Evolutionary conservation across 2,797 vertebrate genomes (phyloP).

Genomic region (Pogonophryne albipinna): DNA sequence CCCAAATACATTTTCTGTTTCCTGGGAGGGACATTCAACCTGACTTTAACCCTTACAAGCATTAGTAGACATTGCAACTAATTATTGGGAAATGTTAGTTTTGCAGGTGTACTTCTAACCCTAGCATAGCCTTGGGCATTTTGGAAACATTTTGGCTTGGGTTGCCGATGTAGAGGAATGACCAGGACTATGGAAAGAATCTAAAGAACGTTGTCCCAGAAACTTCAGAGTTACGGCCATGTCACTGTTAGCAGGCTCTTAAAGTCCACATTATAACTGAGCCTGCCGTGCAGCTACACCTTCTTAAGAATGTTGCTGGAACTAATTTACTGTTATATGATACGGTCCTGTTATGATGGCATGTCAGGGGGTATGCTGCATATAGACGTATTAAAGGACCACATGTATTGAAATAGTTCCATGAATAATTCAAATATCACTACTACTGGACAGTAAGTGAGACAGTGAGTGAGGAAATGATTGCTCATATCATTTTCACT

Average conservation of each 20-base stretch:
- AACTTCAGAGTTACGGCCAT: slow-evolving; percentile 19
- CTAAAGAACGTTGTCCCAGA: slow-evolving; percentile 29
- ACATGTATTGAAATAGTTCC: not conserved
- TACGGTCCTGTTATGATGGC: not conserved
- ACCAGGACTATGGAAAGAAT: slow-evolving; percentile 66
- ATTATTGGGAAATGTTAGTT: not conserved
- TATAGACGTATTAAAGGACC: not conserved
- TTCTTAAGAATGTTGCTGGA: slow-evolving; percentile 6
- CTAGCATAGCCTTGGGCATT: slow-evolving; percentile 3
- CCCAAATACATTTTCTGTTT: not conserved
- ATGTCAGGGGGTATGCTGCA: not conserved
- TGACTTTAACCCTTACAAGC: not conserved
- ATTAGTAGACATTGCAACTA: not conserved
- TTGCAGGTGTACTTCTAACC: not conserved
- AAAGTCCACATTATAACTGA: not conserved
- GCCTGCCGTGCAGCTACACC: slow-evolving; percentile 29
- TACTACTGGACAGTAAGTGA: not conserved
- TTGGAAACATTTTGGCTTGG: not conserved
- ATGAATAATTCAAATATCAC: not conserved
- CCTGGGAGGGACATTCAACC: not conserved
- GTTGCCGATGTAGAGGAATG: slow-evolving; percentile 11
- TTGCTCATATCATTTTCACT: not conserved
- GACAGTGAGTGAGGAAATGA: not conserved
- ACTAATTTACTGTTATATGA: slow-evolving; percentile 25
- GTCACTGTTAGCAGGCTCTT: slow-evolving; percentile 29